Base-by-base conservation (phyloP, 2,888 invertebrate genomes). In the Prionchulus punctatus region DNA sequence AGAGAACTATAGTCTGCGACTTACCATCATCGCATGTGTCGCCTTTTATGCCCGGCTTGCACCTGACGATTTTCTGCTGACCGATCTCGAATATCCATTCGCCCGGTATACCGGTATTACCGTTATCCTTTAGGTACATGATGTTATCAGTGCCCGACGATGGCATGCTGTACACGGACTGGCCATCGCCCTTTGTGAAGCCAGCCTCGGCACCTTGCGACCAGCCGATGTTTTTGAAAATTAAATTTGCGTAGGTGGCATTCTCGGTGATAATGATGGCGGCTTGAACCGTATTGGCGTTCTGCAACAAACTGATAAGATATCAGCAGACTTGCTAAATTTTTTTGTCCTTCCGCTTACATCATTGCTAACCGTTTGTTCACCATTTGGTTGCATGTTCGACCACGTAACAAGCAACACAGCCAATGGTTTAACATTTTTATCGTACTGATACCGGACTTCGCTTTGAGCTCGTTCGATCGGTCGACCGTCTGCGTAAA, bases 41-140 rank as follows among this genome's bases (percentile, higher is more conserved):
- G 30, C 69, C 69, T 57, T 69, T 69, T 58, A 67, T 64, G 48
- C 69, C 69, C 31, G 63, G 60, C 51, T 70, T 70, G 60, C 69
- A 69, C 4, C 68, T 60, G 31, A 64, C 61, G 4, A 70, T 63
- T 26, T 61, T 55, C 23, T 62, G 53, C 30, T 60, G 60, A 15
- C 61, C 62, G 31, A 69, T 56, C 51, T 65, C 65, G 55, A 70
- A 69, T 66, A 69, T 69, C 69, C 69, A 69, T 56, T 69, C 69
- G 30, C 69, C 69, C 1, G 66, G 68, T 3, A 62, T 62, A 55
- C 63, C 64, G 2, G 69, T 69, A 59, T 69, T 69, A 30, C 69
- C 69, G 57, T 67, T 64, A 56, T 69, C 69, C 57, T 67, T 67
- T 59, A 69, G 57, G 59, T 64, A 67, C 66, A 67, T 67, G 28